Evolutionary conservation across 2,888 invertebrate genomes (phyloP), one percentile per base, ranked within the genome.

Genomic region (Pterostichus madidus): DNA sequence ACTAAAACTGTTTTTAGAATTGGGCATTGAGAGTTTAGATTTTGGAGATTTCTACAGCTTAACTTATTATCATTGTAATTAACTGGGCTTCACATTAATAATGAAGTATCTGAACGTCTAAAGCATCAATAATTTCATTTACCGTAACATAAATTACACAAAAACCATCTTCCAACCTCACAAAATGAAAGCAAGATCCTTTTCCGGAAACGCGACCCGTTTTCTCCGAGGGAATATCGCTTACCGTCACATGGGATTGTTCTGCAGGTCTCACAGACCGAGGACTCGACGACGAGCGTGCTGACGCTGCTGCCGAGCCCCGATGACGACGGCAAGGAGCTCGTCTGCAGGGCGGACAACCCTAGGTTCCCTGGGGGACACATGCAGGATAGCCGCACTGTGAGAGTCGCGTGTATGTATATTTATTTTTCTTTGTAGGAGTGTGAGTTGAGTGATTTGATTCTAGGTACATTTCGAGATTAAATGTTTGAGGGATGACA

Each of bases 301-400:
- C 90, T 97, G 83, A 94, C 94, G 1, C 93, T 96, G 89, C 93
- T 93, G 84, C 94, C 96, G 68, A 92, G 93, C 84, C 92, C 95
- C 84, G 94, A 95, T 86, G 96, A 97, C 90, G 95, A 96, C 88
- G 96, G 96, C 64, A 94, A 95, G 85, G 95, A 95, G 89, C 92
- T 97, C 84, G 93, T 95, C 83, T 97, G 97, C 89, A 93, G 96
- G 84, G 96, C 96, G 83, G 95, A 96, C 89, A 97, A 97, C 91
- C 95, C 96, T 0, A 94, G 96, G 92, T 96, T 97, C 90, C 95
- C 95, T 56, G 95, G 95, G 83, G 95, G 95, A 86, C 94, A 94
- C 76, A 91, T 95, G 79, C 96, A 96, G 90, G 95, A 96, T 88
- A 93, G 94, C 75, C 92, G 94, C 87, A 93, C 93, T 85, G 92